Base-by-base conservation (phyloP, 2,797 vertebrate species). In the Leptatherina wallacei region DNA sequence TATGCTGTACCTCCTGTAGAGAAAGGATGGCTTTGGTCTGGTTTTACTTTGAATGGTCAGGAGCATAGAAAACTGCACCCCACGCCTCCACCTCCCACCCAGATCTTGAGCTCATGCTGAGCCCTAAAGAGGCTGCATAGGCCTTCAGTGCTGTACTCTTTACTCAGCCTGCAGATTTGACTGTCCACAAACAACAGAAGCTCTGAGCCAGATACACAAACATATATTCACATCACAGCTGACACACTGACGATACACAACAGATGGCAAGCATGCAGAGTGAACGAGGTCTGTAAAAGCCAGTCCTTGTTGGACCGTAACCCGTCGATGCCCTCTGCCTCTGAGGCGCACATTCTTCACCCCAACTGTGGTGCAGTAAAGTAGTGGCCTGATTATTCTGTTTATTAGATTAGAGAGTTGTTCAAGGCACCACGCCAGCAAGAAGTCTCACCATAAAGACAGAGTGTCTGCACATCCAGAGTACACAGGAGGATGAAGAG, bases 401-500 rank as follows among this genome's bases (percentile, higher is more conserved):
- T 75, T 84, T 85, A 86, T 88, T 88, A 73, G 71, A 88, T 89
- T 81, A 85, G 71, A 84, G 85, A 85, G 62, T 76, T 73, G 64
- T 69, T 85, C 69, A 54, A 20, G 81, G 84, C 76, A 66, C 29
- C 27, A 24, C 16, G 79, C 74, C 78, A 84, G 71, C 65, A 77
- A 85, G 69, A 76, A 79, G 51, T 80, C 54, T 14, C 61, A 73
- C 66, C 58, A 69, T 59, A 35, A 81, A 84, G 75, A 77, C 86
- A 72, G 83, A 80, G 75, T 33, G 36, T n/a, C 55, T 69, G 56
- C 40, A 80, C 54, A 73, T 73, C 44, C 65, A 85, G 61, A 47
- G 70, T 30, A 77, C 79, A 77, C 73, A 82, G 49, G 27, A 36
- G 42, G 27, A 71, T 4, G 0, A 35, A 22, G 60, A 58, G 40